Conservation (phyloP, 2,113 vertebrate species). For the Eublepharis macularius region DNA sequence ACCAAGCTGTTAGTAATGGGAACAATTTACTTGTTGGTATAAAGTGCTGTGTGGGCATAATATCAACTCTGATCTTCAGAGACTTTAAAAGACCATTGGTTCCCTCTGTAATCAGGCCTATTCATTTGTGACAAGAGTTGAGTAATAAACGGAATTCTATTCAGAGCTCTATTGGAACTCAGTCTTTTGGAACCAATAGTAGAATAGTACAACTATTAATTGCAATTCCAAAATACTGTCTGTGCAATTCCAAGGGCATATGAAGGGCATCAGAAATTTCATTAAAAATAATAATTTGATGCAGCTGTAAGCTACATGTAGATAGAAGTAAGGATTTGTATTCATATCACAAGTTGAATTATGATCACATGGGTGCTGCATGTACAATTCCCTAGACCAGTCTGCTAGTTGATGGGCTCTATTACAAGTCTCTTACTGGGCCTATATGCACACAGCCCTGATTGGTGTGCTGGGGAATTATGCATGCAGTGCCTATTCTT, state of each 20-base stretch:
- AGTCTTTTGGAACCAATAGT: neutral
- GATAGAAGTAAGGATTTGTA: neutral
- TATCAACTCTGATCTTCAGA: neutral
- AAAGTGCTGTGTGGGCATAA: neutral
- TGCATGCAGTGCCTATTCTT: neutral
- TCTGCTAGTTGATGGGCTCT: neutral
- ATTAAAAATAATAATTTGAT: neutral
- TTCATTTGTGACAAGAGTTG: neutral
- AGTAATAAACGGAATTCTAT: neutral
- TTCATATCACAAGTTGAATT: neutral
- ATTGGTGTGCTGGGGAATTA: no score
- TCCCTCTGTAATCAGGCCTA: neutral
- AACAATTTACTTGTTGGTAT: neutral
- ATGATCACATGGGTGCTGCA: neutral
- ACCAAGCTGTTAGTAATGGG: fast-evolving
- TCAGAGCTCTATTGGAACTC: neutral
- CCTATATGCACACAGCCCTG: neutral
- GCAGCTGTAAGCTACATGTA: neutral
- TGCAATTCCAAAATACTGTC: neutral
- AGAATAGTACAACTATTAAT: neutral
- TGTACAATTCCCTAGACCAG: neutral
- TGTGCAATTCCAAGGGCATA: neutral
- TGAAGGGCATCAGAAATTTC: neutral
- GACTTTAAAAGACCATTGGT: fast-evolving
- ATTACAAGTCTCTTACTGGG: neutral